Base-by-base conservation (phyloP, 2,797 vertebrate species). In the Malurus splendens region DNA sequence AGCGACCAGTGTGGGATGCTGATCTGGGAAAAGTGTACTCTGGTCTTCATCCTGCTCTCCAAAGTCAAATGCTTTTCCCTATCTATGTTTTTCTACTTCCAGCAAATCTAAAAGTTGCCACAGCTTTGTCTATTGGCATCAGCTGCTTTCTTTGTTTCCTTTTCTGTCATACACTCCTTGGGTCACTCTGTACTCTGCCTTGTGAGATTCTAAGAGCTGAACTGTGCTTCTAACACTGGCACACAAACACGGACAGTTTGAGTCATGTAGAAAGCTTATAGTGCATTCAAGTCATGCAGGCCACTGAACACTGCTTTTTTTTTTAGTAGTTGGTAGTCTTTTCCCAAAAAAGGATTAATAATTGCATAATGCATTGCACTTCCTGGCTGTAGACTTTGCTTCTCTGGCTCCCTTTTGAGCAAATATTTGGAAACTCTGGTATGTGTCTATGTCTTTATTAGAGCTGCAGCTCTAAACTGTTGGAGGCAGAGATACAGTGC, bases 381-480 rank as follows among this genome's bases (percentile, higher is more conserved):
- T 90, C 56, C 36, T 86, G 74, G 64, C 81, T 70, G 50, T 77
- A 80, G 42, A 77, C 62, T 92, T 92, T 87, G n/a, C 74, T 93
- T 93, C 74, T 82, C 57, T 90, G 75, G 32, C 82, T 78, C 87
- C 75, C 52, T 93, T 93, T 79, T 64, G 77, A 91, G 85, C 88
- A 96, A 95, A 95, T 95, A 94, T 95, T 97, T 95, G 76, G 82
- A 94, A 92, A 90, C 82, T 94, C 56, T 88, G 94, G 32, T 71
- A 79, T 94, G 89, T 73, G 77, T 20, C 87, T 78, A 17, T 82
- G 64, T 91, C 79, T 89, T 85, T 89, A 66, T 68, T 90, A 86
- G 57, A 93, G 27, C 77, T 82, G 79, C 75, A 89, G 18, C 93
- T 95, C 60, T 90, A 92, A 78, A 76, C 54, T 90, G 59, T 71